A percentile compares a stretch with the other conserved stretches of the same genome.
phyloP scores from a whole-genome alignment of 2,113 vertebrate species.

The Indri indri region DNA sequence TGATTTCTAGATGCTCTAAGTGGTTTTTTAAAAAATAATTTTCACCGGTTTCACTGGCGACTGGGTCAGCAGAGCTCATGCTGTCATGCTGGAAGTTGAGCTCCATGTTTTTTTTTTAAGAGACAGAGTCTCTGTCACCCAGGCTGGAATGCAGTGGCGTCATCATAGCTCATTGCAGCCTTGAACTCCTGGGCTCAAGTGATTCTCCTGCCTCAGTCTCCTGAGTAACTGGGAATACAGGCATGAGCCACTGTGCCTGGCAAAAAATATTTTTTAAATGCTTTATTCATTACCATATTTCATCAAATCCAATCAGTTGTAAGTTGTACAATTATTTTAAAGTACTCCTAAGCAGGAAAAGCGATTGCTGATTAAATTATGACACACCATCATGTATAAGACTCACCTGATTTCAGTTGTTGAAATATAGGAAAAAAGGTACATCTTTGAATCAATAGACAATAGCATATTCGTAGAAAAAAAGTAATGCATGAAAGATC shows the following conservation, averaged over 20 bases:
- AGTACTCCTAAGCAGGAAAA: neutral
- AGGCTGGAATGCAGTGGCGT: too few species aligned
- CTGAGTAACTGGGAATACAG: too few species aligned
- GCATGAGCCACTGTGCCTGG: too few species aligned
- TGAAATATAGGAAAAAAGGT: neutral
- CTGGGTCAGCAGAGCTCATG: neutral
- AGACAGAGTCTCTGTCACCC: too few species aligned
- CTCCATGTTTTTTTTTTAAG: neutral
- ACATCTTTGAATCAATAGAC: neutral
- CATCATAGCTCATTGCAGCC: too few species aligned
- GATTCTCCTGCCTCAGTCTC: too few species aligned
- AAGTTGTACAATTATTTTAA: neutral
- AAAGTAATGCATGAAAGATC: neutral
- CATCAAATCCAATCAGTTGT: neutral
- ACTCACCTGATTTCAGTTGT: neutral
- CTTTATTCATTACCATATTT: neutral
- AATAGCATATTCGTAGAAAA: neutral
- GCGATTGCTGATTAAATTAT: neutral
- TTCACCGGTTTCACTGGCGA: neutral
- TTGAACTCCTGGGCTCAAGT: too few species aligned
- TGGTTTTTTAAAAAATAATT: neutral
- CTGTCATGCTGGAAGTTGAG: neutral
- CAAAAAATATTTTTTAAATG: neutral
- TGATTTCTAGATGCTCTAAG: neutral
- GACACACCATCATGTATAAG: neutral